Evolutionary conservation across 2,113 vertebrate genomes (phyloP).

Genomic region (Halcyon malimbica): DNA sequence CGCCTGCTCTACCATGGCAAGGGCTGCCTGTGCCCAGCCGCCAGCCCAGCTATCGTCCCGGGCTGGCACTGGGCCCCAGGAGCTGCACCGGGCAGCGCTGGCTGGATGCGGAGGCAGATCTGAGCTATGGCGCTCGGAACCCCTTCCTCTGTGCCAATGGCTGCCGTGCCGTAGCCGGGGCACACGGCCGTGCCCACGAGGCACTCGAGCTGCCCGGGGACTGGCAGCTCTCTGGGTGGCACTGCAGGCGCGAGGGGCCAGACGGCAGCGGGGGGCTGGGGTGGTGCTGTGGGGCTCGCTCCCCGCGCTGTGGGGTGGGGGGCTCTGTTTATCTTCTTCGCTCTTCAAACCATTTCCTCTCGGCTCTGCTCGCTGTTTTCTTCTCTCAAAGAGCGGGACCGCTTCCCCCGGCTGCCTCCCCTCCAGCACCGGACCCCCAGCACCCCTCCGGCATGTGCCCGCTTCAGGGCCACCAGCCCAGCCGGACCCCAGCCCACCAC

Average conservation of each 20-base stretch:
- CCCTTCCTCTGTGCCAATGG: not conserved
- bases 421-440: not conserved
- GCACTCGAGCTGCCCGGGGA: not conserved
- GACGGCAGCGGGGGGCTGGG: not conserved
- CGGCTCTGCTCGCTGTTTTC: not conserved
- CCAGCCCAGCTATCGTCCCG: rapidly evolving
- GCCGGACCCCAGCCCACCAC: rapidly evolving
- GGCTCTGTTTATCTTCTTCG: not conserved
- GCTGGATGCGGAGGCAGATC: not conserved
- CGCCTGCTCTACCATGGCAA: rapidly evolving
- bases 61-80: not conserved
- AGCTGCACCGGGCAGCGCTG: not conserved
- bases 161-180: rapidly evolving
- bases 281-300: not conserved
- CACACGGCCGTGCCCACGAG: not conserved
- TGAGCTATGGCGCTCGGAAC: rapidly evolving
- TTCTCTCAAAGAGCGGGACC: not conserved
- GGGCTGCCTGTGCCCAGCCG: not conserved
- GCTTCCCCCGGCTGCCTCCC: not conserved
- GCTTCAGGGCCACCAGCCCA: not conserved
- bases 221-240: not conserved
- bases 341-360: constrained; percentile 39
- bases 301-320: not conserved
- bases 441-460: not conserved
- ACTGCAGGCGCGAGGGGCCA: rapidly evolving